phyloP scores from a whole-genome alignment of 2,113 vertebrate species.

The Notechis scutatus region DNA sequence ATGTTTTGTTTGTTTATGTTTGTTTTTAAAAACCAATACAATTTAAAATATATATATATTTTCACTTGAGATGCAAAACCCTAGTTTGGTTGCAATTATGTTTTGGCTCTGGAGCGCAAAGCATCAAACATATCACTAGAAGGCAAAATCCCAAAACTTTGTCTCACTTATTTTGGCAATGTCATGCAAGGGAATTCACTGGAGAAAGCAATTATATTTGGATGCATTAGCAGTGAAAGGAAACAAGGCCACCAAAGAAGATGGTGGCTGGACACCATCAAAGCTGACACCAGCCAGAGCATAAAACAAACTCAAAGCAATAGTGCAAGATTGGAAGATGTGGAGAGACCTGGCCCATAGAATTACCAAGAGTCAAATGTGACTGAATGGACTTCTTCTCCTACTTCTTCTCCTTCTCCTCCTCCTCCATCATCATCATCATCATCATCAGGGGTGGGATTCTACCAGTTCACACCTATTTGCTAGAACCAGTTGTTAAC shows the following conservation, averaged over 20 bases:
- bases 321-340: background rate
- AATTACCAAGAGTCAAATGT: background rate
- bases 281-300: background rate
- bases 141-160: background rate
- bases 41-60: too few species aligned
- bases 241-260: too few species aligned
- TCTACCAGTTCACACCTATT: too few species aligned
- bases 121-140: background rate
- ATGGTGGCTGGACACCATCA: background rate
- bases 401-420: too few species aligned
- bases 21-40: too few species aligned
- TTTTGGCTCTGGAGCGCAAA: background rate
- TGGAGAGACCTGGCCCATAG: background rate
- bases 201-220: too few species aligned
- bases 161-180: background rate
- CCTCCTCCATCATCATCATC: too few species aligned
- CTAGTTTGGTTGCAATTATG: background rate
- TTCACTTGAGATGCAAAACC: background rate
- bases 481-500: too few species aligned
- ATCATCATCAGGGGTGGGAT: too few species aligned
- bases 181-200: background rate
- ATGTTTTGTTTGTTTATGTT: too few species aligned
- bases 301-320: background rate
- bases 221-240: too few species aligned
- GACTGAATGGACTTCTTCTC: too few species aligned